These are phyloP conservation scores for Chrysomallon squamiferum DNA, from an alignment of 1,140 invertebrate species.

Conservation along the genomic window DNA sequence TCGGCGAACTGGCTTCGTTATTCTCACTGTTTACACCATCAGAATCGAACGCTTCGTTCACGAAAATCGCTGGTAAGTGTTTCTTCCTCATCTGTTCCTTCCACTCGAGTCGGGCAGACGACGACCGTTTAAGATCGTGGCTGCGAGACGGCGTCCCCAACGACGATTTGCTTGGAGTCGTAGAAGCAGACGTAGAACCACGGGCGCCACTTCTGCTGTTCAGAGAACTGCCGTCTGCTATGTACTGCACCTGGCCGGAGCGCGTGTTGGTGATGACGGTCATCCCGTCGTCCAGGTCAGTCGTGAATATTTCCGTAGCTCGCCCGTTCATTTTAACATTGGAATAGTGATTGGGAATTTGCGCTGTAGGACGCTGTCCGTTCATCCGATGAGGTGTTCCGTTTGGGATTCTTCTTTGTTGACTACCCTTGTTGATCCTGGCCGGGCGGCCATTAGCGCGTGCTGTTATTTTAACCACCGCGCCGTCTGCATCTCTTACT, in stretches of 20 bases:
- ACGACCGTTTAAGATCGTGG: constrained; percentile 17
- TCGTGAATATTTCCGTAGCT: constrained; percentile 11
- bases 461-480: constrained; percentile 16
- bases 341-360: not conserved
- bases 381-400: not conserved
- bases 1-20: not conserved
- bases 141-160: not conserved
- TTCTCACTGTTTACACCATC: constrained; percentile 4
- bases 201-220: not conserved
- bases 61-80: constrained; percentile 36
- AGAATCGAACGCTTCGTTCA: constrained; percentile 31
- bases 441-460: not conserved
- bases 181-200: too few relatives aligned
- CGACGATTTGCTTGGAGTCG: not conserved
- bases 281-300: constrained; percentile 26
- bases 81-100: constrained; percentile 43
- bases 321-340: not conserved
- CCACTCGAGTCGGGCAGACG: constrained; percentile 24
- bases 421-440: not conserved
- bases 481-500: constrained; percentile 19
- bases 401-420: not conserved
- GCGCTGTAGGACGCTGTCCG: not conserved
- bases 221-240: not conserved
- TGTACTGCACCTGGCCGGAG: not conserved
- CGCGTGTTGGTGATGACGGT: constrained; percentile 15